Conservation (phyloP, 2,888 invertebrate genomes). For the Idaea straminata region DNA sequence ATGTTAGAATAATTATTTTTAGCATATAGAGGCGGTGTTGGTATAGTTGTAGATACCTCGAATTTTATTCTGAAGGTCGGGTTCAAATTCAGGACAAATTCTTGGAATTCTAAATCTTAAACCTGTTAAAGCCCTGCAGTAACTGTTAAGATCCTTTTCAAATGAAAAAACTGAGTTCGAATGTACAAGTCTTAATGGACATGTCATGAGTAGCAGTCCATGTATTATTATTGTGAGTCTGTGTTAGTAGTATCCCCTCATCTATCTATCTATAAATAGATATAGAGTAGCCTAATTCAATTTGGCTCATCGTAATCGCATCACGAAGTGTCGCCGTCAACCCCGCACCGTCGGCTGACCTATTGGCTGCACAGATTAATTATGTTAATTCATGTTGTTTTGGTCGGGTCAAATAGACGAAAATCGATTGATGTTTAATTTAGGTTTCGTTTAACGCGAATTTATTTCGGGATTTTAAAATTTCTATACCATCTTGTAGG, state of each 20-base stretch:
- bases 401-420: conserved; percentile 22
- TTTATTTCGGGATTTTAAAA: background rate
- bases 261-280: background rate
- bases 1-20: no score
- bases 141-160: no score
- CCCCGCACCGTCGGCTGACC: conserved; percentile 12
- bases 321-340: conserved; percentile 39
- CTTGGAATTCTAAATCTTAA: no score
- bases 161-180: no score
- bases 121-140: no score
- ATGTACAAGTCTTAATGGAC: no score
- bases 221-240: no score
- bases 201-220: no score
- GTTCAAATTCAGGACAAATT: no score
- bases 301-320: conserved; percentile 59
- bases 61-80: no score
- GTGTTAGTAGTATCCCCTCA: background rate
- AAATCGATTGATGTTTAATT: conserved; percentile 24
- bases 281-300: conserved; percentile 51
- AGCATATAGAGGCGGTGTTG: no score
- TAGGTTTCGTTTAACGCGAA: background rate
- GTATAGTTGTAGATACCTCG: no score
- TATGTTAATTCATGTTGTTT: conserved; percentile 63
- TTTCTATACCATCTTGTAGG: background rate
- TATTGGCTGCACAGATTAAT: conserved; percentile 52